phyloP scores from a whole-genome alignment of 1,140 invertebrate genomes.

The Antheraea mylitta region DNA sequence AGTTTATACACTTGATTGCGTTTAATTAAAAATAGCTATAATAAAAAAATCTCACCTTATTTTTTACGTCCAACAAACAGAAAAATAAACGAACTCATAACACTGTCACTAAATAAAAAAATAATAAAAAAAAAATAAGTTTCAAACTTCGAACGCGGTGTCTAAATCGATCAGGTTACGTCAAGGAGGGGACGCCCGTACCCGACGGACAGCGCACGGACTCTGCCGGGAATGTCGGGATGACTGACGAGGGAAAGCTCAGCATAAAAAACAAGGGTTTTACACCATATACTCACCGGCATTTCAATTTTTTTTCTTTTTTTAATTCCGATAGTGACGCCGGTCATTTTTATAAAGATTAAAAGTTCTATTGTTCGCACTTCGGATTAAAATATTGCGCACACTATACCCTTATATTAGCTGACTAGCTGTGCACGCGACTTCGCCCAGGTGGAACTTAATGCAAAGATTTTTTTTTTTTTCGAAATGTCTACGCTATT shows the following conservation, averaged over 20 bases:
- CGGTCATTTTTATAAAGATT: constrained; percentile 16
- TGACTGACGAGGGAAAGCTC: constrained; percentile 11
- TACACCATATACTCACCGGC: background rate
- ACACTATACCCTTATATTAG: too few relatives aligned
- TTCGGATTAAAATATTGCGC: constrained; percentile 1
- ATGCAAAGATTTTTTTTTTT: too few relatives aligned
- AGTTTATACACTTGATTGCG: too few relatives aligned
- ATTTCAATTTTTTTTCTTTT: constrained; percentile 12
- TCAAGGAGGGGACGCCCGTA: constrained; percentile 29
- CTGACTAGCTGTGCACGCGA: too few relatives aligned
- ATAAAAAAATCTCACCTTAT: constrained; percentile 18
- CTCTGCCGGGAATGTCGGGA: constrained; percentile 26
- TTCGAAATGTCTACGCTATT: too few relatives aligned
- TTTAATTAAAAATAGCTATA: too few relatives aligned
- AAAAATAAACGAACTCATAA: constrained; percentile 18
- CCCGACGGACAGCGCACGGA: constrained; percentile 35
- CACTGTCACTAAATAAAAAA: constrained; percentile 9
- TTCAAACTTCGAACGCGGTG: constrained; percentile 25
- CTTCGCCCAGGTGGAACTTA: too few relatives aligned
- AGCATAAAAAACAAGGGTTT: background rate
- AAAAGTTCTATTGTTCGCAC: constrained; percentile 16
- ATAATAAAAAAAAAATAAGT: constrained; percentile 16
- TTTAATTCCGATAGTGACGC: constrained; percentile 20
- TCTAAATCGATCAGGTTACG: constrained; percentile 18
- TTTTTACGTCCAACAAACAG: constrained; percentile 23